A percentile compares a stretch with the other conserved stretches of the same genome.
phyloP scores from a whole-genome alignment of 1,140 invertebrate genomes.

The Battus philenor region DNA sequence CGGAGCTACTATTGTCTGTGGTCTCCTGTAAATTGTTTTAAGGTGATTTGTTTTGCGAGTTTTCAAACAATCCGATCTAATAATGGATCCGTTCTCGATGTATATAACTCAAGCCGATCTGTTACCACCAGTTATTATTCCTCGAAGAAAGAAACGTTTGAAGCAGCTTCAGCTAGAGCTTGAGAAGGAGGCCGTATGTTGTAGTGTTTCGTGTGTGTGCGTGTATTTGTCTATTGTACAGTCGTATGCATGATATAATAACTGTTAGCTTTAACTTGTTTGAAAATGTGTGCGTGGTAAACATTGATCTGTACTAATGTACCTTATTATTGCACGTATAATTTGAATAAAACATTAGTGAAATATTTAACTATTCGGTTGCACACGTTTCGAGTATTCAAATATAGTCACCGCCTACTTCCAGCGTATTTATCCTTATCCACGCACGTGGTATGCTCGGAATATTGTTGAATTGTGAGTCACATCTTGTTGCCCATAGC shows the following conservation, averaged over 20 bases:
- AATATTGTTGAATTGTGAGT: no score
- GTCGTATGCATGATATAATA: constrained; percentile 3
- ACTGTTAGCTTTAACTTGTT: neutral
- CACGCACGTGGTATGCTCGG: constrained; percentile 5
- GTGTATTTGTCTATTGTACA: constrained; percentile 8
- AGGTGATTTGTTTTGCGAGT: constrained; percentile 9
- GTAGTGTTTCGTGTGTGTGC: constrained; percentile 19
- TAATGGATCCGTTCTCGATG: constrained; percentile 66
- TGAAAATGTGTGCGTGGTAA: neutral
- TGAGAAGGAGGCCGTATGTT: constrained; percentile 47
- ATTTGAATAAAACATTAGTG: no score
- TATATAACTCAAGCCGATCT: constrained; percentile 63
- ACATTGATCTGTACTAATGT: constrained; percentile 2
- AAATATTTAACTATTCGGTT: neutral
- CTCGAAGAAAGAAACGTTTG: constrained; percentile 66
- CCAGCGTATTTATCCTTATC: constrained; percentile 11
- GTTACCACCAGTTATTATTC: constrained; percentile 61
- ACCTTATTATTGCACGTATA: no score
- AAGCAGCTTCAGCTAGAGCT: constrained; percentile 61
- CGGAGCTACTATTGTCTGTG: constrained; percentile 4
- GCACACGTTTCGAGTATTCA: constrained; percentile 3
- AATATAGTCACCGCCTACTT: constrained; percentile 13
- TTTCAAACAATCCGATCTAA: neutral
- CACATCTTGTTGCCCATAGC: constrained; percentile 5
- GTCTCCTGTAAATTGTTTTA: neutral